Evolutionary conservation across 2,888 invertebrate species (phyloP).

Genomic region (Drosophila kuntzei): DNA sequence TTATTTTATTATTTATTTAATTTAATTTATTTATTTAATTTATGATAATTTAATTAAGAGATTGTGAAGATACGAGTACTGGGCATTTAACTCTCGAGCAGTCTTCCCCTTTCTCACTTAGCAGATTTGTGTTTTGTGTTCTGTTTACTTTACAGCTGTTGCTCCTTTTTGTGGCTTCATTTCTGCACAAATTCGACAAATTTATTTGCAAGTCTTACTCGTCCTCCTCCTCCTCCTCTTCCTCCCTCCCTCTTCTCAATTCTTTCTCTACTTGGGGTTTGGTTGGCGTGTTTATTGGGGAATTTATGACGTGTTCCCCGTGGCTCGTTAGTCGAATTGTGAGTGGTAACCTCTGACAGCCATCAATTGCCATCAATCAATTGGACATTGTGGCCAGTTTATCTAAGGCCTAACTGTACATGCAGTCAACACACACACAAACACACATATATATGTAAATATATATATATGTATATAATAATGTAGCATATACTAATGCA

Average conservation of each 20-base stretch:
- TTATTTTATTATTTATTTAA: too few relatives aligned
- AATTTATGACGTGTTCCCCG: conserved; percentile 71
- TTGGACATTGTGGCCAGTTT: conserved; percentile 30
- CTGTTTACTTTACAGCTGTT: conserved; percentile 53
- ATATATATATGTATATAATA: not conserved
- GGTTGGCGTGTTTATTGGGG: conserved; percentile 63
- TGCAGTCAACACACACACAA: not conserved
- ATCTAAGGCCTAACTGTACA: conserved; percentile 49
- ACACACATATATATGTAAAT: not conserved
- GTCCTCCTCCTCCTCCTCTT: conserved; percentile 7
- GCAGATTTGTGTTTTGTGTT: conserved; percentile 23
- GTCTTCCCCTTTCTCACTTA: conserved; percentile 4
- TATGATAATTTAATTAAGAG: not conserved
- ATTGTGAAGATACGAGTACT: not conserved
- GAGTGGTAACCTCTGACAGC: conserved; percentile 50
- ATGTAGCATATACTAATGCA: conserved; percentile 13
- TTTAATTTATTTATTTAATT: not conserved
- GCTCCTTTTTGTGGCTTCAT: conserved; percentile 61
- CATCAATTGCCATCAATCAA: conserved; percentile 75
- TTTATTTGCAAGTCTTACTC: conserved; percentile 65
- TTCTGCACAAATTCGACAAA: conserved; percentile 66
- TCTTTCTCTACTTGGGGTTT: conserved; percentile 1
- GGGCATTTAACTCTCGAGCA: not conserved
- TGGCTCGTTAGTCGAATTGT: conserved; percentile 71
- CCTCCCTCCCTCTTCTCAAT: conserved; percentile 22